Evolutionary conservation across 2,113 vertebrate species (phyloP).

Genomic region (Polyodon spathula): DNA sequence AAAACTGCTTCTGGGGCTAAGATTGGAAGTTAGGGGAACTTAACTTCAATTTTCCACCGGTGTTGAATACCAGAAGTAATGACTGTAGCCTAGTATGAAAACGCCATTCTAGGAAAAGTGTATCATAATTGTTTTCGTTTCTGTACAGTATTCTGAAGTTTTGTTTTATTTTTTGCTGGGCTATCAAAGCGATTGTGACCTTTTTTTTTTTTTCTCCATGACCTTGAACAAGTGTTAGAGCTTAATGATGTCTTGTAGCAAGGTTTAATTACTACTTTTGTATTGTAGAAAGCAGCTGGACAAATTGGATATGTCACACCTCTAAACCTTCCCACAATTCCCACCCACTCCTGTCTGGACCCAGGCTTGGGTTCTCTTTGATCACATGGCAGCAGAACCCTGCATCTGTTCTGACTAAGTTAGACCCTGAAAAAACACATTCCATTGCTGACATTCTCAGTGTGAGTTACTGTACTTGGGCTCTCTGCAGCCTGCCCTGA

Average conservation of each 20-base stretch:
- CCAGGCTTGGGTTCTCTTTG: constrained; percentile 35
- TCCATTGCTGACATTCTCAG: constrained; percentile 29
- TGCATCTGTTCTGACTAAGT: constrained; percentile 40
- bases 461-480: constrained; percentile 24
- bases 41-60: too few species aligned
- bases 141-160: too few species aligned
- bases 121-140: too few species aligned
- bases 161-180: too few species aligned
- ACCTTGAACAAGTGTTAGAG: neutral
- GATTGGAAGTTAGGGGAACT: too few species aligned
- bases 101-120: too few species aligned
- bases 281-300: constrained; percentile 40
- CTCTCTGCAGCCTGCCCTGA: neutral
- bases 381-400: constrained; percentile 31
- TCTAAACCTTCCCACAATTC: constrained; percentile 36
- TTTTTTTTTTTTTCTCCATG: neutral
- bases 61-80: too few species aligned
- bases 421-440: constrained; percentile 31
- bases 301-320: constrained; percentile 25
- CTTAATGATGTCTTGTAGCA: neutral
- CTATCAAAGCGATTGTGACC: too few species aligned
- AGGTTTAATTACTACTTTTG: constrained; percentile 2
- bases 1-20: too few species aligned
- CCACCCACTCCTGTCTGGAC: constrained; percentile 48
- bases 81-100: too few species aligned